A percentile compares a stretch with the other conserved stretches of the same genome.
Evolutionary conservation across 2,113 vertebrate species (phyloP).

Genomic region (Ramphastos sulfuratus): DNA sequence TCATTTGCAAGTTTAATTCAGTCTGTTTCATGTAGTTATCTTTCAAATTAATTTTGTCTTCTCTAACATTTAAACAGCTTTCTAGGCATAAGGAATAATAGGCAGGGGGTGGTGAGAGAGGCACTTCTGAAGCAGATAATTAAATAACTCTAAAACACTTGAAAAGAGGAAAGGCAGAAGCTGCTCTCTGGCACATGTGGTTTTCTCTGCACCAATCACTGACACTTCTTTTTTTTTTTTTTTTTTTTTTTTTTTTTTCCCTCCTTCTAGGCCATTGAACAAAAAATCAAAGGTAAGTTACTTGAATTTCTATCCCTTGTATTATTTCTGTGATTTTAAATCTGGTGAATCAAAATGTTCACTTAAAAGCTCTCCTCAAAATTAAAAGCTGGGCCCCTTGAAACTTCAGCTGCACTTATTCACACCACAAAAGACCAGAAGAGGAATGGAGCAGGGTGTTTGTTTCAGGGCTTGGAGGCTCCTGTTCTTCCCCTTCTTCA

Average conservation of each 20-base stretch:
- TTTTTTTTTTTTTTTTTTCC: conserved; percentile 67
- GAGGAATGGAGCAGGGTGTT: background rate
- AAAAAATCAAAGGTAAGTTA: conserved; percentile 88
- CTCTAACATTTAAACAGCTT: conserved; percentile 22
- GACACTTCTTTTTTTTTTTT: conserved; percentile 68
- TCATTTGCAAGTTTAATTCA: conserved; percentile 63
- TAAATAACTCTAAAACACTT: conserved; percentile 32
- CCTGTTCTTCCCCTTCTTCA: background rate
- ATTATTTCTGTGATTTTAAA: background rate
- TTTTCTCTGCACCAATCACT: conserved; percentile 47
- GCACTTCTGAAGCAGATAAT: conserved; percentile 20
- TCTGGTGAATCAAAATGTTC: background rate
- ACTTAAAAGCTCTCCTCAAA: background rate
- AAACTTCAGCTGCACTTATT: background rate
- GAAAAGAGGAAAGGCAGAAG: conserved; percentile 5
- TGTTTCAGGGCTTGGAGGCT: background rate
- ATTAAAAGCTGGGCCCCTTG: background rate
- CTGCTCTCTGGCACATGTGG: background rate
- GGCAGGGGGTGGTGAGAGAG: background rate
- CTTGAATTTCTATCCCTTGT: conserved; percentile 44
- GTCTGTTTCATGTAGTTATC: conserved; percentile 46
- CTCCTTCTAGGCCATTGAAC: conserved; percentile 86
- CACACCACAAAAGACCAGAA: background rate
- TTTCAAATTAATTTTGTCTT: conserved; percentile 53
- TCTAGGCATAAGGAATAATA: conserved; percentile 20